Evolutionary conservation across 2,888 invertebrate genomes (phyloP), one percentile per base, ranked within the genome.

Genomic region (Drosophila putrida): DNA sequence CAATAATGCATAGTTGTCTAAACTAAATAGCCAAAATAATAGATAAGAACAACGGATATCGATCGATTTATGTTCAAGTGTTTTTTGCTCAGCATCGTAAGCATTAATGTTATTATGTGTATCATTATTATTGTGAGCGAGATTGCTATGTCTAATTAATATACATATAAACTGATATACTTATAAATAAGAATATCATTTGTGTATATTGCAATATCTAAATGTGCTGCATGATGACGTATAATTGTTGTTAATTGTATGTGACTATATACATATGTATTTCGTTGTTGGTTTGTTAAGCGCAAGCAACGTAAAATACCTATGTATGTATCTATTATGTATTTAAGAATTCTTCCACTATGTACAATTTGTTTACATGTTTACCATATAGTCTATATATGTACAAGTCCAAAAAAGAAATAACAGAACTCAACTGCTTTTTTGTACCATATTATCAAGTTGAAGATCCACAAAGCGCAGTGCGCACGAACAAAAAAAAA

Each of bases 311-410:
- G 31, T 43, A 10, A 36, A 39, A 38, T 33, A 55, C 44, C 9
- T 57, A 33, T 55, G 43, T 60, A 70, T 60, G 43, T 60, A 70
- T 60, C 50, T 53, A 46, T 55, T n/a, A 54, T 51, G 46, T 62
- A 66, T 65, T 57, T 62, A 71, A 67, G 47, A 65, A 72, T 54
- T 79, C 76, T 79, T 78, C 78, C 78, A 76, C 13, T 75, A 63
- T 78, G 55, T 78, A 78, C 75, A 78, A 74, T 69, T 75, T 78
- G 75, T 79, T 67, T 79, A 79, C 53, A 77, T 75, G 63, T 78
- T 79, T 79, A 75, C 60, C 71, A 75, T 78, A 78, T 78, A 78
- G 80, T 79, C 80, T 79, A 75, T 78, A 51, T 74, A 67, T 49
- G 38, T 38, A 55, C 38, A 79, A 44, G 50, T 41, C 36, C 38